These are phyloP conservation scores for Lontra canadensis DNA, from an alignment of 2,113 vertebrate genomes.

Conservation along the genomic window DNA sequence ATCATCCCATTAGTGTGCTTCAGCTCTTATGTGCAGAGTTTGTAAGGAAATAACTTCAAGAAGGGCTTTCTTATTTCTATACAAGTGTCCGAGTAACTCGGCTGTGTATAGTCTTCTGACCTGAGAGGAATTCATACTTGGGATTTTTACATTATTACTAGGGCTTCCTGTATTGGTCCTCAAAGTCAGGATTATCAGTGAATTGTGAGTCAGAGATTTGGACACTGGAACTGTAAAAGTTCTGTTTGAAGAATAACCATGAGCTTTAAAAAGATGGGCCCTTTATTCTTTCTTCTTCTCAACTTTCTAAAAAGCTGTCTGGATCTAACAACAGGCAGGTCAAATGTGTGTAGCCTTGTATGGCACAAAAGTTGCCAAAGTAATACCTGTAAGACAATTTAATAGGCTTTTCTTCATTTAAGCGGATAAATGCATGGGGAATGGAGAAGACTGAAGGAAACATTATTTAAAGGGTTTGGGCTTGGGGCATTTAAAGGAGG, in stretches of 20 bases:
- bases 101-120: not conserved
- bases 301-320: not conserved
- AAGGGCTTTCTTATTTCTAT: not conserved
- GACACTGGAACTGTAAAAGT: not conserved
- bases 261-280: not conserved
- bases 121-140: not conserved
- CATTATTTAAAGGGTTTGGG: not conserved
- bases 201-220: not conserved
- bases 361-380: not conserved
- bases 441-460: not conserved
- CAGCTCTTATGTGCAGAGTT: not conserved
- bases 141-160: not conserved
- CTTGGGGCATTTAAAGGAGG: not conserved
- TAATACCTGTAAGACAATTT: not conserved
- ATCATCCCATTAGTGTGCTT: not conserved
- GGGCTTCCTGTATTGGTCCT: not conserved
- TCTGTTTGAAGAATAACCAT: not conserved
- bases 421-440: not conserved
- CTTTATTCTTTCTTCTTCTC: not conserved
- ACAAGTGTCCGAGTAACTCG: not conserved
- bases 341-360: not conserved
- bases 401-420: not conserved
- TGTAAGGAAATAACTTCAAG: not conserved
- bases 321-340: not conserved
- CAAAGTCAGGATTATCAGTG: not conserved